These are phyloP conservation scores for Calliphora vomitoria DNA, from an alignment of 2,888 invertebrate species.

Conservation along the genomic window DNA sequence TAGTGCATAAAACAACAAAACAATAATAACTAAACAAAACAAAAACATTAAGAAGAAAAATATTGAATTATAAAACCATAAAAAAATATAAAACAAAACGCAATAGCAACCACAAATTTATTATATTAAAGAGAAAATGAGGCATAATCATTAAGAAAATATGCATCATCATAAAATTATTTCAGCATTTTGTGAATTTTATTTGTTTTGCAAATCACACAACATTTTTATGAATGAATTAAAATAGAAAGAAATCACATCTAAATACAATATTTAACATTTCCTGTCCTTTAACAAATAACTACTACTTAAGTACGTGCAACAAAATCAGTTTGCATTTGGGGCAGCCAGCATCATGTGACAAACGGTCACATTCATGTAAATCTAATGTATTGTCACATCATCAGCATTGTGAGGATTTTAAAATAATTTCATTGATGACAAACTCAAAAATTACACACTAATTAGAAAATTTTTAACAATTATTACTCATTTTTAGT, in stretches of 20 bases:
- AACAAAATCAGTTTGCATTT: neutral
- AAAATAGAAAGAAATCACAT: slow-evolving; percentile 18
- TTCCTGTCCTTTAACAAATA: slow-evolving; percentile 52
- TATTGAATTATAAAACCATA: neutral
- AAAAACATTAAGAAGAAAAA: slow-evolving; percentile 25
- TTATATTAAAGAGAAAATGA: neutral
- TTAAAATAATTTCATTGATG: neutral
- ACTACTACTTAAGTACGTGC: neutral
- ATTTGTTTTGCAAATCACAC: slow-evolving; percentile 27
- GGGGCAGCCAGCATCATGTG: slow-evolving; percentile 25
- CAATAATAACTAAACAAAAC: slow-evolving; percentile 18
- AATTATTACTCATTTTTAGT: slow-evolving; percentile 45
- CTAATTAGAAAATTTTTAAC: slow-evolving; percentile 13
- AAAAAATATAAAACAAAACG: neutral
- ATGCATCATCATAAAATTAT: slow-evolving; percentile 37
- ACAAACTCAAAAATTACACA: slow-evolving; percentile 25
- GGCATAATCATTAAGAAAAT: slow-evolving; percentile 18
- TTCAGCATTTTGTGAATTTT: neutral
- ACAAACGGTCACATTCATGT: slow-evolving; percentile 27
- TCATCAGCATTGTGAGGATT: neutral
- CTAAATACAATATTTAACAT: slow-evolving; percentile 50
- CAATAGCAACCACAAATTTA: slow-evolving; percentile 2
- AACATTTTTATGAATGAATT: slow-evolving; percentile 53
- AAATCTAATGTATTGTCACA: slow-evolving; percentile 34
- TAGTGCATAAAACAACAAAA: slow-evolving; percentile 14